Conservation (phyloP, 2,888 invertebrate genomes). For the Geotrupes spiniger region DNA sequence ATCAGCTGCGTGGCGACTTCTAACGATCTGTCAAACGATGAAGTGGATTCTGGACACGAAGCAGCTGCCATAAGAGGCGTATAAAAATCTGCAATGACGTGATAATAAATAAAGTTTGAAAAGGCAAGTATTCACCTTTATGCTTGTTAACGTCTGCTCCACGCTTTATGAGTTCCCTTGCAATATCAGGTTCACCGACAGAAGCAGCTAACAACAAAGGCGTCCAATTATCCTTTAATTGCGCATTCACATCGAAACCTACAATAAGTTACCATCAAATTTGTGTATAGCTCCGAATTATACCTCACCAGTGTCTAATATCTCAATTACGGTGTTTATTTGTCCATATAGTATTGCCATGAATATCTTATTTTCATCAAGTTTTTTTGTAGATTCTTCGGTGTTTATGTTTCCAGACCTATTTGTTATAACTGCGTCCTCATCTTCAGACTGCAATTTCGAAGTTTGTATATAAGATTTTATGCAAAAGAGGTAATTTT, state of each 20-base stretch:
- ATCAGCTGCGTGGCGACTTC: slow-evolving; percentile 49
- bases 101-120: slow-evolving; percentile 11
- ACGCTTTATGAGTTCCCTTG: slow-evolving; percentile 53
- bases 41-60: slow-evolving; percentile 54
- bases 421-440: slow-evolving; percentile 14
- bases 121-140: slow-evolving; percentile 36
- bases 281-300: neutral
- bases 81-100: slow-evolving; percentile 59
- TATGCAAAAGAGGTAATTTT: slow-evolving; percentile 12
- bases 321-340: slow-evolving; percentile 23
- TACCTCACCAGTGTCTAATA: slow-evolving; percentile 42
- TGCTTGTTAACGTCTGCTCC: slow-evolving; percentile 60
- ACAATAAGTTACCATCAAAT: slow-evolving; percentile 12
- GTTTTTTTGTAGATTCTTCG: slow-evolving; percentile 13
- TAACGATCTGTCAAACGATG: slow-evolving; percentile 51
- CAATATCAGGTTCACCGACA: slow-evolving; percentile 55
- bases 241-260: slow-evolving; percentile 45
- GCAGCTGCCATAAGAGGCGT: slow-evolving; percentile 64
- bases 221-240: slow-evolving; percentile 60
- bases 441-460: slow-evolving; percentile 20
- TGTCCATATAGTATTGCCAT: slow-evolving; percentile 29
- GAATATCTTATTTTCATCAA: slow-evolving; percentile 24
- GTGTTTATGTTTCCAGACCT: slow-evolving; percentile 10
- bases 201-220: slow-evolving; percentile 60
- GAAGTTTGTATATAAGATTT: too few species aligned